Conservation (phyloP, 2,113 vertebrate genomes). For the Aythya baeri region DNA sequence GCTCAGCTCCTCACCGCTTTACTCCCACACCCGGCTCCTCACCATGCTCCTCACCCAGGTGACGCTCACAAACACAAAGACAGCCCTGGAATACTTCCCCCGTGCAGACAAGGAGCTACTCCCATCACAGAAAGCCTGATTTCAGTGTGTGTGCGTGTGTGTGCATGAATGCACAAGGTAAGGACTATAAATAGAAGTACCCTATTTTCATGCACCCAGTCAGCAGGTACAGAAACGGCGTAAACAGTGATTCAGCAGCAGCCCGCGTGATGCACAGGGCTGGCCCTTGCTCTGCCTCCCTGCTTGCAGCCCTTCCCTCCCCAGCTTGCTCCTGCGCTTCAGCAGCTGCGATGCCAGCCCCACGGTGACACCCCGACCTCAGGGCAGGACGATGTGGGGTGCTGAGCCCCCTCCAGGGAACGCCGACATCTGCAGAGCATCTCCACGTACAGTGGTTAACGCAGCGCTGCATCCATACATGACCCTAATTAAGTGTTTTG, state of each 20-base stretch:
- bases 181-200: slow-evolving; percentile 55
- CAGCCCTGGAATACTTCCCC: background rate
- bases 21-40: background rate
- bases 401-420: background rate
- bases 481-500: background rate
- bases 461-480: background rate
- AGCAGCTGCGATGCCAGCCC: background rate
- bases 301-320: background rate
- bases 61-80: background rate
- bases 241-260: slow-evolving; percentile 65
- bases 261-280: background rate
- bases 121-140: slow-evolving; percentile 27
- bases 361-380: background rate
- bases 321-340: background rate
- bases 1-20: accelerated
- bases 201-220: slow-evolving; percentile 32
- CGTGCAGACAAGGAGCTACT: background rate
- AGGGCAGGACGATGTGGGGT: background rate
- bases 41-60: accelerated
- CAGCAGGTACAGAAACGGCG: slow-evolving; percentile 48
- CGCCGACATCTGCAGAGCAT: accelerated
- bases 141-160: background rate
- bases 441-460: background rate
- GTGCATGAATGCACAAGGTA: slow-evolving; percentile 57
- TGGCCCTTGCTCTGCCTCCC: background rate